Base-by-base conservation (phyloP, 2,797 vertebrate genomes). In the Apogon hyalosoma region DNA sequence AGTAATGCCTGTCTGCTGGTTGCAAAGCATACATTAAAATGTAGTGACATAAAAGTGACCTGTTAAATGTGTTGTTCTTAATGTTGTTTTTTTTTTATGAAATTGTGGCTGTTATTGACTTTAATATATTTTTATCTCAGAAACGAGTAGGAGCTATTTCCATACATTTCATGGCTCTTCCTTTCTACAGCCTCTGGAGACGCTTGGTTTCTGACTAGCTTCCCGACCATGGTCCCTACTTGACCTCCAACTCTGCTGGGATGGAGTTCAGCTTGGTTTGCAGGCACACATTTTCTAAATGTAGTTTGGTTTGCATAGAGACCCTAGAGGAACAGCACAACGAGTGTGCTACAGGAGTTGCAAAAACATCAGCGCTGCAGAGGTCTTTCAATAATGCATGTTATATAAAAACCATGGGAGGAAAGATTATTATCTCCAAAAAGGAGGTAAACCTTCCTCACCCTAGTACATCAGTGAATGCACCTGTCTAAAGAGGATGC, bases 331-430 rank as follows among this genome's bases (percentile, higher is more conserved):
- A 77, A 47, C 49, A 79, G 58, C 57, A 65, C 51, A 67, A 48
- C 18, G n/a, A 31, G 38, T 18, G 59, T 55, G 76, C 72, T 57
- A 38, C 65, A 59, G 56, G 71, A 77, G 65, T 71, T 73, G 68
- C 67, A 77, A 71, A 75, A 82, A 85, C 77, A 71, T 80, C 67
- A 57, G 69, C 40, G 42, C 71, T 67, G 80, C 81, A 77, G 73
- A 77, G 79, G 56, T 75, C 75, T 86, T 82, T 90, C 69, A 84
- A 84, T 88, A 87, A 87, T 88, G 79, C 76, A 87, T 92, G 73
- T 65, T 77, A 63, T 84, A 74, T 85, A 80, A 84, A 86, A 77
- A 79, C 73, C 73, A 67, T 18, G 50, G 60, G 73, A 75, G 61
- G 66, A 70, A 69, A 63, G 49, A 87, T 69, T 79, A 75, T 75